These are phyloP conservation scores for Apamea epomidion DNA, from an alignment of 2,888 invertebrate species.

Conservation along the genomic window DNA sequence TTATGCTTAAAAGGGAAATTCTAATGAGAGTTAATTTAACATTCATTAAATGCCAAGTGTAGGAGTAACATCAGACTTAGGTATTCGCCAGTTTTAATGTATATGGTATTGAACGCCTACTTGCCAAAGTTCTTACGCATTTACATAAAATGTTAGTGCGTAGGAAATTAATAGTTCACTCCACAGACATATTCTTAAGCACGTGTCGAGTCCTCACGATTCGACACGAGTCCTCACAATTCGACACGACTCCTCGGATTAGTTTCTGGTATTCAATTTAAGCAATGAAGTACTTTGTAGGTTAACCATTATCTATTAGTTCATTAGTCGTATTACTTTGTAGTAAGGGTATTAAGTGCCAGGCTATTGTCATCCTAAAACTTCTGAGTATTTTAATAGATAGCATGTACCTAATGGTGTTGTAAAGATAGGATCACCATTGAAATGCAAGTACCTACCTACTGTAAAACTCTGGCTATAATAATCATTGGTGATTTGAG, in stretches of 20 bases:
- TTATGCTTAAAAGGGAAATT: background rate
- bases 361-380: background rate
- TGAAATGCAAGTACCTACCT: background rate
- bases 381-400: background rate
- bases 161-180: background rate
- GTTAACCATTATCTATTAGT: background rate
- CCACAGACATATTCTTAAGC: background rate
- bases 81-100: background rate
- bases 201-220: background rate
- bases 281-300: no score
- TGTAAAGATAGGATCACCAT: background rate
- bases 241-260: background rate
- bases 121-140: no score
- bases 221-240: background rate
- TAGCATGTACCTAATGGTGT: background rate
- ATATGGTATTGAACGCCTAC: background rate
- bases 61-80: no score
- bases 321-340: slow-evolving; percentile 1
- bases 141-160: slow-evolving; percentile 4
- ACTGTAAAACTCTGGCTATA: background rate
- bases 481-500: background rate
- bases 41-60: background rate
- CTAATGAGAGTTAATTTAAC: background rate
- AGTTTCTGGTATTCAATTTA: background rate
- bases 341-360: background rate